These are phyloP conservation scores for Drosophila lacteicornis DNA, from an alignment of 1,140 invertebrate species.

Conservation along the genomic window DNA sequence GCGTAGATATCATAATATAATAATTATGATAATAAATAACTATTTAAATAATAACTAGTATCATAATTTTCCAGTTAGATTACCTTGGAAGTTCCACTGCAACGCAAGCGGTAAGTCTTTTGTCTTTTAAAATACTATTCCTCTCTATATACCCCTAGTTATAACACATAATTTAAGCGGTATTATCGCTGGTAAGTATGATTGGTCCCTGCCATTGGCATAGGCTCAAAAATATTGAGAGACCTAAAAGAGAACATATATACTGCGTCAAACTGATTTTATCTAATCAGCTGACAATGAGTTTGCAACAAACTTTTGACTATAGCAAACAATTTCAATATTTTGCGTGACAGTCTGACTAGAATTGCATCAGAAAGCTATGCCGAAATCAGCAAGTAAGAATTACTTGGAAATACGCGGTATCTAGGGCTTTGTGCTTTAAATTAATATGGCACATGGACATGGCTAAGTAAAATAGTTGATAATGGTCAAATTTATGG, in stretches of 20 bases:
- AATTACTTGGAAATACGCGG: too few relatives aligned
- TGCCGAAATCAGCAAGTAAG: not conserved
- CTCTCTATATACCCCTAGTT: not conserved
- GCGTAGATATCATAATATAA: too few relatives aligned
- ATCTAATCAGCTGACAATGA: not conserved
- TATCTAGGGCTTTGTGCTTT: not conserved
- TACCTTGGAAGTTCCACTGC: not conserved
- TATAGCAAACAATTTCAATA: conserved; percentile 16
- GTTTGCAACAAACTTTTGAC: not conserved
- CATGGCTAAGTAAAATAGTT: not conserved
- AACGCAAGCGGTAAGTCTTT: not conserved
- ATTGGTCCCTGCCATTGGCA: not conserved
- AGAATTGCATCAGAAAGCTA: conserved; percentile 25
- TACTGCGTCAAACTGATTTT: not conserved
- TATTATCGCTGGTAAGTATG: not conserved
- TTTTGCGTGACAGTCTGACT: not conserved
- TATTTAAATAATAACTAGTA: too few relatives aligned
- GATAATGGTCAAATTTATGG: not conserved
- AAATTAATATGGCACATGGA: not conserved
- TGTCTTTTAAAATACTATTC: too few relatives aligned
- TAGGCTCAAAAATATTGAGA: conserved; percentile 10
- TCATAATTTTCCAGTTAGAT: too few relatives aligned
- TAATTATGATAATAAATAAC: too few relatives aligned
- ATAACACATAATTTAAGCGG: not conserved
- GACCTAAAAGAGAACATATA: not conserved